phyloP scores from a whole-genome alignment of 2,888 invertebrate species.

The Uloborus plumipes region DNA sequence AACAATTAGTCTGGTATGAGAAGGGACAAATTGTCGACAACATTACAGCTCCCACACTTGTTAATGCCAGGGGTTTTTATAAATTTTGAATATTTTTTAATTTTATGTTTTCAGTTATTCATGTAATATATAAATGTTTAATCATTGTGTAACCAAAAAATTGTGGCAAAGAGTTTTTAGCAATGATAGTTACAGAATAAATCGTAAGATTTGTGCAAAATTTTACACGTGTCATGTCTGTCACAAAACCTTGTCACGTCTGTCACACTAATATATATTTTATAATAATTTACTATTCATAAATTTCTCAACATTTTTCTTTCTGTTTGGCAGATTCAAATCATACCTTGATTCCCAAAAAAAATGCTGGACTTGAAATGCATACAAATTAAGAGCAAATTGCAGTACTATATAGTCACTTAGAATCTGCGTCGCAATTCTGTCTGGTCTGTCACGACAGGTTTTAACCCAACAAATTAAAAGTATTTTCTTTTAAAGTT shows the following conservation, averaged over 20 bases:
- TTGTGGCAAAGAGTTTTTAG: background rate
- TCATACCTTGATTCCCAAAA: background rate
- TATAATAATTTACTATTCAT: too few species aligned
- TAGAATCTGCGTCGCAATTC: background rate
- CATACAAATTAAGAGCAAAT: background rate
- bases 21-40: background rate
- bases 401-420: background rate
- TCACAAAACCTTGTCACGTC: constrained; percentile 5
- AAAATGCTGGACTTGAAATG: background rate
- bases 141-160: background rate
- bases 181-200: background rate
- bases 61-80: background rate
- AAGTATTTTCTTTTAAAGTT: background rate
- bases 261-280: background rate
- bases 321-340: too few species aligned
- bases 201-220: background rate
- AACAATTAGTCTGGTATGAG: background rate
- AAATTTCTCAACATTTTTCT: too few species aligned
- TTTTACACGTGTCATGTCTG: constrained; percentile 1
- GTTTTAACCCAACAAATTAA: background rate
- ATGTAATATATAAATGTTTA: background rate
- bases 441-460: background rate
- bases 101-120: background rate
- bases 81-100: background rate
- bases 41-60: background rate